phyloP scores from a whole-genome alignment of 1,140 invertebrate species.

The Zelostemma sp. region DNA sequence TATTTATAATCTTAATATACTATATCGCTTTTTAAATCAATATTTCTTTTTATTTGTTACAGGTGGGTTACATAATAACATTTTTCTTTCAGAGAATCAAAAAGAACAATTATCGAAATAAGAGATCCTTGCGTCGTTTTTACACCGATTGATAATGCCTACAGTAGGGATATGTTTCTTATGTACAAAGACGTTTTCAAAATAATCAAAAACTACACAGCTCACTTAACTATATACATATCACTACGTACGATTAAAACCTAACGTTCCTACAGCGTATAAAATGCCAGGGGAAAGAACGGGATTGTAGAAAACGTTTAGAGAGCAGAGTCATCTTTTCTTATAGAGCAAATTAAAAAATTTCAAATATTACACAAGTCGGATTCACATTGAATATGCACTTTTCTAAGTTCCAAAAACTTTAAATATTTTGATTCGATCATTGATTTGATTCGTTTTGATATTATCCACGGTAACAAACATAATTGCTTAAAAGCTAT shows the following conservation, averaged over 20 bases:
- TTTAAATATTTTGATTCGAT: too few relatives aligned
- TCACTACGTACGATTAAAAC: slow-evolving; percentile 50
- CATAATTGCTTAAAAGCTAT: too few relatives aligned
- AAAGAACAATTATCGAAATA: background rate
- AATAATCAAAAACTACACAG: slow-evolving; percentile 41
- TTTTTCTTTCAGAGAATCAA: slow-evolving; percentile 37
- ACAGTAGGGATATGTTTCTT: slow-evolving; percentile 64
- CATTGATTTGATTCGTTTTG: too few relatives aligned
- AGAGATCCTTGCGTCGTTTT: slow-evolving; percentile 35
- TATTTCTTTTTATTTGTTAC: slow-evolving; percentile 53
- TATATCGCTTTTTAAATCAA: slow-evolving; percentile 54
- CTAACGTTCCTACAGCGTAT: slow-evolving; percentile 44
- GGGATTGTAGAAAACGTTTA: slow-evolving; percentile 25
- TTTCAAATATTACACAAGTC: too few relatives aligned
- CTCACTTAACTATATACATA: slow-evolving; percentile 53
- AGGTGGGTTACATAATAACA: slow-evolving; percentile 54
- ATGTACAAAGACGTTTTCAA: slow-evolving; percentile 62
- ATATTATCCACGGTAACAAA: too few relatives aligned
- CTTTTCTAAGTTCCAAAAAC: too few relatives aligned
- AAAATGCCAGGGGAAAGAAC: slow-evolving; percentile 36
- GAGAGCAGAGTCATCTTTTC: slow-evolving; percentile 23
- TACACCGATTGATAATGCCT: slow-evolving; percentile 60
- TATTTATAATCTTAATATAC: slow-evolving; percentile 65
- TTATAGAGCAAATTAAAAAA: background rate
- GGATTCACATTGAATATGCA: too few relatives aligned